Evolutionary conservation across 2,888 invertebrate genomes (phyloP).

Genomic region (Platycnemis pennipes): DNA sequence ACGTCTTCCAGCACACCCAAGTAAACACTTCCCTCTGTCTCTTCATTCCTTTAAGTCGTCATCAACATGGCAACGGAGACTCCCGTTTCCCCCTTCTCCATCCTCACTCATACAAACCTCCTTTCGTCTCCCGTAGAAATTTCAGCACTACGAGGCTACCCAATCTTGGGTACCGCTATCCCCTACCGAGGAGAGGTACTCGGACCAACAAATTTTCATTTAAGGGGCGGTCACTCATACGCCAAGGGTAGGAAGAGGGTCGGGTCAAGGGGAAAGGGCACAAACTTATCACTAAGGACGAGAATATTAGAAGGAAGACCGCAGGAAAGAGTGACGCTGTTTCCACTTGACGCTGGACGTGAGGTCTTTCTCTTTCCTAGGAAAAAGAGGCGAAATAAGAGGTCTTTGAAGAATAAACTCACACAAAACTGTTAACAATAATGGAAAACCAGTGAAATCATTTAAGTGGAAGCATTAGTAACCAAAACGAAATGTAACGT

Average conservation of each 20-base stretch:
- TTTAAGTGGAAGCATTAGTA: background rate
- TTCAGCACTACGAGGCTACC: background rate
- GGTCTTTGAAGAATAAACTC: background rate
- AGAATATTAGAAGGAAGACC: background rate
- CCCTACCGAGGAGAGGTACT: conserved; percentile 5
- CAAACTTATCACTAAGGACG: background rate
- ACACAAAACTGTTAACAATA: background rate
- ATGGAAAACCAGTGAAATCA: background rate
- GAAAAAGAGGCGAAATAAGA: background rate
- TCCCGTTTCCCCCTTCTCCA: background rate
- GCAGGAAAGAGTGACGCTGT: background rate
- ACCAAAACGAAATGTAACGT: background rate
- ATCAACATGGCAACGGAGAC: conserved; percentile 15
- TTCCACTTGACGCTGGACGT: background rate
- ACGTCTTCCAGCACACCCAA: background rate
- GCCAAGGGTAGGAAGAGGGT: background rate
- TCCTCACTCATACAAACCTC: background rate
- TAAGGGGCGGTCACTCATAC: background rate
- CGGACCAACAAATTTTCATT: conserved; percentile 53
- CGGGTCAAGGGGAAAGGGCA: background rate
- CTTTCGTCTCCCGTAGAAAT: background rate
- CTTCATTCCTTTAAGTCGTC: conserved; percentile 8
- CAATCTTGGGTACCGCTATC: background rate
- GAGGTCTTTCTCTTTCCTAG: conserved; percentile 6
- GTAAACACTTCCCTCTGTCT: background rate